Percentiles rank a stretch among this genome's conserved stretches.
Conservation (phyloP, 2,113 vertebrate species). For the Siphamia tubifer region DNA sequence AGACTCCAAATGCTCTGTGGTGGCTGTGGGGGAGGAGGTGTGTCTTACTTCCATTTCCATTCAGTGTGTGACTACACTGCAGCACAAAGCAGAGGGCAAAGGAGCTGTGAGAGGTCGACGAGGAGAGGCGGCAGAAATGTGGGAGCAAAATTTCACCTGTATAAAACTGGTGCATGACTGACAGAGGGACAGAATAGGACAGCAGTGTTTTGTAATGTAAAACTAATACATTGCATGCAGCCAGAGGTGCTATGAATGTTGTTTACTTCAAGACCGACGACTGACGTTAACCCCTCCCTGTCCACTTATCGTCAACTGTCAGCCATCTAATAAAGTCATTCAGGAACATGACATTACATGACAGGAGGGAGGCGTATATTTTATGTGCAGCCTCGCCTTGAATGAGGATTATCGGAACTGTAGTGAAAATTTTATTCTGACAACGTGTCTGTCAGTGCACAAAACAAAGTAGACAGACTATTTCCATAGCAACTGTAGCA, state of each 20-base stretch:
- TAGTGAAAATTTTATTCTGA: slow-evolving; percentile 13
- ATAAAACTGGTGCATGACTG: background rate
- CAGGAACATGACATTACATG: slow-evolving; percentile 21
- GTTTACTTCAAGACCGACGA: background rate
- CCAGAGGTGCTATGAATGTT: background rate
- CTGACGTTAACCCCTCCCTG: background rate
- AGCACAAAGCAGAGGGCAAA: slow-evolving; percentile 16
- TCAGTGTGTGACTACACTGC: slow-evolving; percentile 8
- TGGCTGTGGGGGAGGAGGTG: background rate
- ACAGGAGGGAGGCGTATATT: slow-evolving; percentile 30
- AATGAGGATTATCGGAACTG: slow-evolving; percentile 23
- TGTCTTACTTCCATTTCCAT: slow-evolving; percentile 1
- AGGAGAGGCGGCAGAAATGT: slow-evolving; percentile 4
- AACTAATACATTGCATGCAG: background rate
- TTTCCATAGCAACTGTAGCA: slow-evolving; percentile 17
- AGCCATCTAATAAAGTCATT: slow-evolving; percentile 9
- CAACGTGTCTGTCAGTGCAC: slow-evolving; percentile 15
- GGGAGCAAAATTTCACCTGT: background rate
- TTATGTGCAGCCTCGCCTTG: slow-evolving; percentile 2
- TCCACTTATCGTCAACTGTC: background rate
- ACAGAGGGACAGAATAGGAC: background rate
- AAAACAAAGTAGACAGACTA: slow-evolving; percentile 4
- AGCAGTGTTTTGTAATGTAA: background rate
- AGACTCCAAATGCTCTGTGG: background rate
- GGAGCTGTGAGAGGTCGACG: background rate